Conservation (phyloP, 1,140 invertebrate genomes). For the Drosophila serrata region DNA sequence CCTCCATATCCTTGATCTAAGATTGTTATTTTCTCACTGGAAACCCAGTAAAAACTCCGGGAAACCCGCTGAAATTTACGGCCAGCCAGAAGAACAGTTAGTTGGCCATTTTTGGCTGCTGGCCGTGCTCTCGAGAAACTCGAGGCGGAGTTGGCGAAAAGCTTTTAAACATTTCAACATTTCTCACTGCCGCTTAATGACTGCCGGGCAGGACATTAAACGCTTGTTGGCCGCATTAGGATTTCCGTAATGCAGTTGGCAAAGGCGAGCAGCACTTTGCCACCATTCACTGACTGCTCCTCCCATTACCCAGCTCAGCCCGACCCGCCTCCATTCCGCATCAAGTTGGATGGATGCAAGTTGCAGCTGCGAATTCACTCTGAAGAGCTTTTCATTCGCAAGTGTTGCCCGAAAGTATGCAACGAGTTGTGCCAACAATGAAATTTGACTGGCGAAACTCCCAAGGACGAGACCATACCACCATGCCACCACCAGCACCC, state of each 20-base stretch:
- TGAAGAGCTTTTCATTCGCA: conserved; percentile 58
- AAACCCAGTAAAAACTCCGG: conserved; percentile 1
- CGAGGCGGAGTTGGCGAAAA: conserved; percentile 44
- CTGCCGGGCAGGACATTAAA: conserved; percentile 78
- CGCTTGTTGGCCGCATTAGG: conserved; percentile 79
- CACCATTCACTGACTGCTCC: conserved; percentile 1
- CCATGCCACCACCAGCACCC: not conserved
- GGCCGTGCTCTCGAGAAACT: conserved; percentile 1
- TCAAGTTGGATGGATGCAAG: conserved; percentile 27
- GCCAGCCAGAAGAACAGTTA: conserved; percentile 56
- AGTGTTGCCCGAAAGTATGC: conserved; percentile 60
- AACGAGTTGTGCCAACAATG: conserved; percentile 60
- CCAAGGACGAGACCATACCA: conserved; percentile 20
- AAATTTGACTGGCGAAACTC: conserved; percentile 54
- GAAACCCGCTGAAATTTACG: conserved; percentile 59
- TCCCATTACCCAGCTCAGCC: not conserved
- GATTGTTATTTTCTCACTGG: conserved; percentile 34
- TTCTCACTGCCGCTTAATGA: conserved; percentile 66
- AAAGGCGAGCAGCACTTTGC: conserved; percentile 33
- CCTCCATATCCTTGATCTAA: conserved; percentile 23
- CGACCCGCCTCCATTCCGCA: conserved; percentile 17
- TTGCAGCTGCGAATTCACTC: conserved; percentile 49
- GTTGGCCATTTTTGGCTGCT: conserved; percentile 55
- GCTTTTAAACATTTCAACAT: conserved; percentile 59
- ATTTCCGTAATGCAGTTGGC: conserved; percentile 73